A percentile compares a stretch with the other conserved stretches of the same genome.
phyloP scores from a whole-genome alignment of 2,888 invertebrate genomes.

The Vannuccia rotundouncinata region DNA sequence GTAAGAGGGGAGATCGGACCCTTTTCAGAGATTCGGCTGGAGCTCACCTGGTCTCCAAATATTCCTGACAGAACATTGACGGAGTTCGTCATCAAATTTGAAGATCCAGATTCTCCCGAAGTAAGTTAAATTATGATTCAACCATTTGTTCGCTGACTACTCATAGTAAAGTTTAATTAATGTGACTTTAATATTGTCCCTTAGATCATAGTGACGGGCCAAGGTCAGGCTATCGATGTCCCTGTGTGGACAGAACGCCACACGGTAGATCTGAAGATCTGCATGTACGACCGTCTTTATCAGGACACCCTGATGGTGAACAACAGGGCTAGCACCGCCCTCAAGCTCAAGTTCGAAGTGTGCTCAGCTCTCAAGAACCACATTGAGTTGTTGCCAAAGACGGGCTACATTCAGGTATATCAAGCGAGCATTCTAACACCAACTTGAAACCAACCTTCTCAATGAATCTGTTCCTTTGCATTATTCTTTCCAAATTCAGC shows the following conservation, averaged over 20 bases:
- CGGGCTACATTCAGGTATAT: constrained; percentile 48
- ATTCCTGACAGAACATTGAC: constrained; percentile 51
- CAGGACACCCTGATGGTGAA: constrained; percentile 55
- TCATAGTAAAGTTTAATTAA: neutral
- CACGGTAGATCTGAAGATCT: constrained; percentile 54
- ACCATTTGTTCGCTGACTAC: too few species aligned
- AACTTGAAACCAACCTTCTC: neutral
- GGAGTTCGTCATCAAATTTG: constrained; percentile 51
- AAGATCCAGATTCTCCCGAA: constrained; percentile 50
- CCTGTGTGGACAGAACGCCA: constrained; percentile 56
- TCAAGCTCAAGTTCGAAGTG: constrained; percentile 54
- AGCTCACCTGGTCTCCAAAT: constrained; percentile 54
- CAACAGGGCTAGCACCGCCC: constrained; percentile 54
- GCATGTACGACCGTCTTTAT: constrained; percentile 55
- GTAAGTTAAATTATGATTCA: constrained; percentile 47
- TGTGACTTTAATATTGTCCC: constrained; percentile 40
- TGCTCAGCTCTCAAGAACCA: constrained; percentile 47
- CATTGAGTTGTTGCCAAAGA: constrained; percentile 55
- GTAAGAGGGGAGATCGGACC: constrained; percentile 47
- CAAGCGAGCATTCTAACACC: neutral
- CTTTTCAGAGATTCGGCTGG: constrained; percentile 51
- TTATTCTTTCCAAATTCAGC: neutral
- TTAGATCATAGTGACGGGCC: constrained; percentile 40
- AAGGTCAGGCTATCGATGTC: constrained; percentile 54
- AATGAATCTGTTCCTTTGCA: neutral